Percentiles rank a stretch among this genome's conserved stretches.
Conservation (phyloP, 2,113 vertebrate genomes). For the Hippocampus zosterae region DNA sequence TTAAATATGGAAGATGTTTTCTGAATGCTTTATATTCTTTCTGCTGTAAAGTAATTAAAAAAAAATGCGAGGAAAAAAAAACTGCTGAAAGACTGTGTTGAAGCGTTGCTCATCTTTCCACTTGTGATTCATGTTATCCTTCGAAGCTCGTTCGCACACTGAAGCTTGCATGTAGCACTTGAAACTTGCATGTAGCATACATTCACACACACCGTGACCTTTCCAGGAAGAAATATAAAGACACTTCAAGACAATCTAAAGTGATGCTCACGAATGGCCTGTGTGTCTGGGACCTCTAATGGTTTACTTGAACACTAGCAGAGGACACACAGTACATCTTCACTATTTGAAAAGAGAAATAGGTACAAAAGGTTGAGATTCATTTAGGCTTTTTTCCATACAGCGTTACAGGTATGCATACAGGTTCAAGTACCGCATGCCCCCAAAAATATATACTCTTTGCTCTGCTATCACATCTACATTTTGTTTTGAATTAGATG, state of each 20-base stretch:
- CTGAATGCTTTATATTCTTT: conserved; percentile 99
- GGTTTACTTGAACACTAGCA: too few species aligned
- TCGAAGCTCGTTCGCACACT: neutral
- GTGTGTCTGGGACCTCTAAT: too few species aligned
- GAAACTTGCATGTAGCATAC: conserved; percentile 5
- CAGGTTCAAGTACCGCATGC: too few species aligned
- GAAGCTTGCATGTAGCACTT: conserved; percentile 6
- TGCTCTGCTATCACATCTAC: neutral
- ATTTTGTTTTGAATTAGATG: neutral
- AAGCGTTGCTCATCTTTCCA: conserved; percentile 46
- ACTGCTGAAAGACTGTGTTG: conserved; percentile 82
- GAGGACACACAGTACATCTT: too few species aligned
- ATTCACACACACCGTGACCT: conserved; percentile 11
- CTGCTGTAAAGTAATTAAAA: conserved; percentile 99
- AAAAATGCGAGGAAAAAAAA: conserved; percentile 83
- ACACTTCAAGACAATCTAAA: conserved; percentile 19
- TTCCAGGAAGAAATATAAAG: conserved; percentile 3
- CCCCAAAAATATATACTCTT: too few species aligned
- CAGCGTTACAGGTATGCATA: too few species aligned
- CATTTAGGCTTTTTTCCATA: too few species aligned
- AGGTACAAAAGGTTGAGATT: too few species aligned
- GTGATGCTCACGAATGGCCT: neutral
- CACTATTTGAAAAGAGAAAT: too few species aligned
- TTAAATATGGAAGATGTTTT: conserved; percentile 99
- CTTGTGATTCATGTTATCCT: neutral